phyloP scores from a whole-genome alignment of 2,888 invertebrate species.

The Coelinius sp. region DNA sequence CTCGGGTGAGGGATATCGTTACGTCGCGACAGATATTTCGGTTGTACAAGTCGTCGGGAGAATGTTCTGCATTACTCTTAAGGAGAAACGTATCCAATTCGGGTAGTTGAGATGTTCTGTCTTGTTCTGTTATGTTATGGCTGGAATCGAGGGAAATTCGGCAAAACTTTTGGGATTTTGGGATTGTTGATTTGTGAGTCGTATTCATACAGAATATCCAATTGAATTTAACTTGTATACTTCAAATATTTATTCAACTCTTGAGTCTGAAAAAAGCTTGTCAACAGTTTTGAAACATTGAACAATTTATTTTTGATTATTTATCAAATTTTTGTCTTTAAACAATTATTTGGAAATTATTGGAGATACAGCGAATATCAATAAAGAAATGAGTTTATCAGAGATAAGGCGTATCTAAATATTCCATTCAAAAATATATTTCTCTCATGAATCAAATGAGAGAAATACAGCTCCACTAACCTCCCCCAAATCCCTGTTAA shows the following conservation, averaged over 20 bases:
- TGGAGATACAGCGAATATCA: no score
- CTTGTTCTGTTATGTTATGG: not conserved
- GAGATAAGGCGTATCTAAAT: not conserved
- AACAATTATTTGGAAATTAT: no score
- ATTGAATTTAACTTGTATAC: not conserved
- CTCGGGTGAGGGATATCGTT: constrained; percentile 20
- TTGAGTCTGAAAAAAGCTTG: not conserved
- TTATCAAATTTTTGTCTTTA: no score
- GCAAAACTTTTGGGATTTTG: not conserved
- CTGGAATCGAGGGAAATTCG: not conserved
- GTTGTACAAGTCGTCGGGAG: not conserved
- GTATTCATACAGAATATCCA: not conserved
- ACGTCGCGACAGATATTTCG: constrained; percentile 26
- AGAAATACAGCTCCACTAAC: not conserved
- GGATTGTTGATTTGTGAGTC: not conserved
- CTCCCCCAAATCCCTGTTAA: not conserved
- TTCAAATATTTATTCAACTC: not conserved
- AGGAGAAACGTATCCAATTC: not conserved
- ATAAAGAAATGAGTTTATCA: no score
- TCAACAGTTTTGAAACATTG: no score
- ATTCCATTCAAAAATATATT: not conserved
- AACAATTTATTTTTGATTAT: no score
- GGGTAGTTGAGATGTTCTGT: not conserved
- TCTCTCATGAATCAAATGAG: not conserved
- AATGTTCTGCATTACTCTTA: not conserved